These are phyloP conservation scores for Huso huso DNA, from an alignment of 2,797 vertebrate species.

Conservation along the genomic window DNA sequence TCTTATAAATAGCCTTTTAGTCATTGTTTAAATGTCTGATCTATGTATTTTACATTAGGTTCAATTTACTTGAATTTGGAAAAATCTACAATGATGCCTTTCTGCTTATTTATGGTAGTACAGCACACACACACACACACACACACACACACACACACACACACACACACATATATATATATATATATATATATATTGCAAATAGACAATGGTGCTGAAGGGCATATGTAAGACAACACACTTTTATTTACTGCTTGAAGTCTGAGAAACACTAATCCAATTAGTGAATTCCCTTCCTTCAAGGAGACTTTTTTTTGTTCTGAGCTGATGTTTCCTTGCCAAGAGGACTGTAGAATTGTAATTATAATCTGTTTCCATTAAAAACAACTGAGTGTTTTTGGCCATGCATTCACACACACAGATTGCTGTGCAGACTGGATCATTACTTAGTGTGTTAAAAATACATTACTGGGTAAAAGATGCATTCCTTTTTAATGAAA, in stretches of 20 bases:
- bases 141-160: too few species aligned
- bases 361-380: slow-evolving; percentile 43
- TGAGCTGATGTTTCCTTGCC: slow-evolving; percentile 27
- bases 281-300: slow-evolving; percentile 40
- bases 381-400: slow-evolving; percentile 30
- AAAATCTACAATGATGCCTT: background rate
- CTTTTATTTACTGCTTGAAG: slow-evolving; percentile 41
- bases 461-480: slow-evolving; percentile 37
- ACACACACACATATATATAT: too few species aligned
- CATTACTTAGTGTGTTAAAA: slow-evolving; percentile 47
- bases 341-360: slow-evolving; percentile 28
- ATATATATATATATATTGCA: too few species aligned
- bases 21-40: too few species aligned
- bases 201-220: slow-evolving; percentile 25
- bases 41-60: too few species aligned
- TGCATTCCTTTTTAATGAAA: slow-evolving; percentile 37
- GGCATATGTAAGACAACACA: slow-evolving; percentile 34
- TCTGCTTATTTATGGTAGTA: background rate
- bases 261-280: slow-evolving; percentile 44
- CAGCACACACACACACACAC: background rate
- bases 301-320: slow-evolving; percentile 26
- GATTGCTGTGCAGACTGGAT: slow-evolving; percentile 40
- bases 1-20: too few species aligned
- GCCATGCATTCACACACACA: slow-evolving; percentile 34
- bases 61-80: background rate